Percentiles rank a stretch among this genome's conserved stretches.
phyloP scores from a whole-genome alignment of 2,888 invertebrate species.

The Salticus scenicus region DNA sequence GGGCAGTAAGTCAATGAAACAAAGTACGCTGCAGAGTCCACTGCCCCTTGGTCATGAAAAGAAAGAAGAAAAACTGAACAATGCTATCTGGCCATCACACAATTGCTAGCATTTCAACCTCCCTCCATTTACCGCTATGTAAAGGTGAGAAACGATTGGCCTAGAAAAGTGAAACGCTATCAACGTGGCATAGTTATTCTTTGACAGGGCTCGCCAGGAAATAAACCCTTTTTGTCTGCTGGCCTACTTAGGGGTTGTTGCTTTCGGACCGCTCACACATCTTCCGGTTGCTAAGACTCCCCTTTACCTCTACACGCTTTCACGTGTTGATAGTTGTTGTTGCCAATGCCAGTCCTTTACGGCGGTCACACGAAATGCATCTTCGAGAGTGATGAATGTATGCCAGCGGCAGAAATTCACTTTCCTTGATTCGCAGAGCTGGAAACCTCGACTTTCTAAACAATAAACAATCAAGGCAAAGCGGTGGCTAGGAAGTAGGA shows the following conservation, averaged over 20 bases:
- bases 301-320: conserved; percentile 31
- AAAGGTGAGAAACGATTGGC: conserved; percentile 63
- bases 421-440: conserved; percentile 22
- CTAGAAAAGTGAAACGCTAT: conserved; percentile 61
- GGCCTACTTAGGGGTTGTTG: conserved; percentile 64
- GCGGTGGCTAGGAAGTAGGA: not conserved
- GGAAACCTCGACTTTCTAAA: conserved; percentile 41
- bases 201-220: conserved; percentile 45
- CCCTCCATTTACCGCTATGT: conserved; percentile 20
- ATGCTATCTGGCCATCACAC: conserved; percentile 61
- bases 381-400: not conserved
- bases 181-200: conserved; percentile 50
- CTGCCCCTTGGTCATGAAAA: conserved; percentile 58
- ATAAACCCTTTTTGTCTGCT: conserved; percentile 55
- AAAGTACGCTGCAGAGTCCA: conserved; percentile 27
- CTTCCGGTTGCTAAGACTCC: conserved; percentile 46
- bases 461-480: conserved; percentile 52
- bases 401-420: conserved; percentile 34
- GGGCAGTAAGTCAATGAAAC: conserved; percentile 21
- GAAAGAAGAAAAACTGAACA: conserved; percentile 30
- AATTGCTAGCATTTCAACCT: conserved; percentile 22
- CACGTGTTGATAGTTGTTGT: conserved; percentile 39
- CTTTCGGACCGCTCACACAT: conserved; percentile 16
- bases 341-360: conserved; percentile 50
- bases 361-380: conserved; percentile 29